Base-by-base conservation (phyloP, 2,113 vertebrate genomes). In the Panthera tigris region DNA sequence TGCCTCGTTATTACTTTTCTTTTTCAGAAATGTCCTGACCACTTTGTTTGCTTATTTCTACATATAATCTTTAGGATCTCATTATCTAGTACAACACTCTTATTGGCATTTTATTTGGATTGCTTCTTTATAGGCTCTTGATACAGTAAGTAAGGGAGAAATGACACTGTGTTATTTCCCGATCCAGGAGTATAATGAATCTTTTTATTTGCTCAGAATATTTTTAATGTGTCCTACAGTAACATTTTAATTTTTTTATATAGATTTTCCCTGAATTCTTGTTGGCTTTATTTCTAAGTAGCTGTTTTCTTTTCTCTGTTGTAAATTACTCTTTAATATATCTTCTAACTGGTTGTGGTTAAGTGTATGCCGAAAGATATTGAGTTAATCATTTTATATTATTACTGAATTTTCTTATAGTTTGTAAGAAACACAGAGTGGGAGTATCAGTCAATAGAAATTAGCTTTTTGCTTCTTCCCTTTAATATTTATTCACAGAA, bases 181-280 rank as follows among this genome's bases (percentile, higher is more conserved):
- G 52, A 13, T 31, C 63, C 27, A 79, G 63, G 50, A 94, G 68
- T 41, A 63, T 14, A 16, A 29, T 3, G 29, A 31, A 4, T 48
- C 13, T 68, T 89, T 74, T 39, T 57, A 41, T n/a, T 55, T 31
- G 2, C 57, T 86, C 66, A 76, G 68, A 31, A 50, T 83, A 16
- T 21, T 93, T 96, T 89, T 57, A 69, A 11, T 71, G 31, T 93
- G 45, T 57, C 36, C n/a, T 36, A 45, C 1, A 57, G 23, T 80
- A 92, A 69, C 27, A 71, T 80, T 73, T 86, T 19, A 33, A 87
- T n/a, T 15, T 86, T 94, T 94, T 95, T 33, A 82, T 65, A 31
- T n/a, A 65, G 45, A 55, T 73, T 86, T 81, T 90, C 50, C 63
- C 73, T 69, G 50, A 11, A 36, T 78, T 83, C 19, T 79, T 57